phyloP scores from a whole-genome alignment of 1,140 invertebrate species.

The Sipha flava region DNA sequence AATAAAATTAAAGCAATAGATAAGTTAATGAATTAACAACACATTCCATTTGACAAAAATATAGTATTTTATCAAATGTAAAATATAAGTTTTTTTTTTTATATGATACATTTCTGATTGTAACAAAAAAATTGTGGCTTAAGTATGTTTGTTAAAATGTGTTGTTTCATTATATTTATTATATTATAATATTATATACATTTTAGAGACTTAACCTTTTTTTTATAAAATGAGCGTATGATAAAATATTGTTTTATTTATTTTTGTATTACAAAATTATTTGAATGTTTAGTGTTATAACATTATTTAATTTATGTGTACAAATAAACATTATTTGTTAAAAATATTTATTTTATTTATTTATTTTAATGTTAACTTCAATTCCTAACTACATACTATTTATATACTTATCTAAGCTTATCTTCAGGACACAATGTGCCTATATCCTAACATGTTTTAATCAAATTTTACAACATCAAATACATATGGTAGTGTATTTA shows the following conservation, averaged over 20 bases:
- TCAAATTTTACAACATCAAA: too few species aligned
- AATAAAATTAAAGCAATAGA: conserved; percentile 7
- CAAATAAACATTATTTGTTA: conserved; percentile 30
- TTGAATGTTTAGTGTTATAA: conserved; percentile 9
- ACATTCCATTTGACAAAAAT: conserved; percentile 2
- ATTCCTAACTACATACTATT: too few species aligned
- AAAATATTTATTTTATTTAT: neutral
- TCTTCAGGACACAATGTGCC: too few species aligned
- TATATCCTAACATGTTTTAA: too few species aligned
- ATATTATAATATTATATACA: conserved; percentile 12
- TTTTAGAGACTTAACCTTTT: conserved; percentile 16
- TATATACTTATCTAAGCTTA: too few species aligned
- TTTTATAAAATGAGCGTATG: conserved; percentile 10
- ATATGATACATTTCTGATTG: neutral
- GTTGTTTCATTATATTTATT: conserved; percentile 19
- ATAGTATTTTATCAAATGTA: neutral
- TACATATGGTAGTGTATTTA: too few species aligned
- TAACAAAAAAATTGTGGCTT: neutral
- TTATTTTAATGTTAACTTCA: too few species aligned
- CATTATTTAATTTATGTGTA: conserved; percentile 22
- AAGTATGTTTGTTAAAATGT: neutral
- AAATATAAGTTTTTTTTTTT: neutral
- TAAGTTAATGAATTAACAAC: neutral
- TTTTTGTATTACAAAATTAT: conserved; percentile 31
- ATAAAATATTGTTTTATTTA: conserved; percentile 31